These are phyloP conservation scores for Diarsia rubi DNA, from an alignment of 2,888 invertebrate genomes.

Conservation along the genomic window DNA sequence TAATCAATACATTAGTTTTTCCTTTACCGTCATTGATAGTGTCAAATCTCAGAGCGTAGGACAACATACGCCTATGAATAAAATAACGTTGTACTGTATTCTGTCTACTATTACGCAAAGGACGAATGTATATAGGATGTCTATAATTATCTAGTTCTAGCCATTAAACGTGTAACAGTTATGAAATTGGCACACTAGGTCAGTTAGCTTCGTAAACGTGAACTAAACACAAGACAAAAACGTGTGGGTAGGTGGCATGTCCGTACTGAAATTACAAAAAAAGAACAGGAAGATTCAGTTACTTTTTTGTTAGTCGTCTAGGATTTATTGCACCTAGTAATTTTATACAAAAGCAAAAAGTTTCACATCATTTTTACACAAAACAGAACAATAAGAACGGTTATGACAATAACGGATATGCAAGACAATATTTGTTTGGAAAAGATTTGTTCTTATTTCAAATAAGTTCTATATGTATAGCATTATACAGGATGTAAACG, in stretches of 20 bases:
- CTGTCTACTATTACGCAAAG: constrained; percentile 12
- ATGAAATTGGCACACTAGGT: constrained; percentile 60
- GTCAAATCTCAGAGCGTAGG: too few species aligned
- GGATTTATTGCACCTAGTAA: constrained; percentile 22
- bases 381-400: constrained; percentile 7
- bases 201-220: constrained; percentile 46
- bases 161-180: constrained; percentile 50
- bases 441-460: background rate
- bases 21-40: too few species aligned
- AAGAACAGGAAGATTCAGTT: background rate
- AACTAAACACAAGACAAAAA: constrained; percentile 27
- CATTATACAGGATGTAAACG: too few species aligned
- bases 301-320: background rate
- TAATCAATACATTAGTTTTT: too few species aligned
- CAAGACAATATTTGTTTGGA: background rate
- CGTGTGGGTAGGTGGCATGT: constrained; percentile 16
- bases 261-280: background rate
- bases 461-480: background rate
- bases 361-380: constrained; percentile 1
- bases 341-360: constrained; percentile 8
- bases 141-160: constrained; percentile 59
- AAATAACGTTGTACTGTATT: constrained; percentile 1
- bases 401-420: too few species aligned
- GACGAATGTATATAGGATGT: constrained; percentile 33
- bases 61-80: background rate